Base-by-base conservation (phyloP, 2,888 invertebrate genomes). In the Gibbula magus region DNA sequence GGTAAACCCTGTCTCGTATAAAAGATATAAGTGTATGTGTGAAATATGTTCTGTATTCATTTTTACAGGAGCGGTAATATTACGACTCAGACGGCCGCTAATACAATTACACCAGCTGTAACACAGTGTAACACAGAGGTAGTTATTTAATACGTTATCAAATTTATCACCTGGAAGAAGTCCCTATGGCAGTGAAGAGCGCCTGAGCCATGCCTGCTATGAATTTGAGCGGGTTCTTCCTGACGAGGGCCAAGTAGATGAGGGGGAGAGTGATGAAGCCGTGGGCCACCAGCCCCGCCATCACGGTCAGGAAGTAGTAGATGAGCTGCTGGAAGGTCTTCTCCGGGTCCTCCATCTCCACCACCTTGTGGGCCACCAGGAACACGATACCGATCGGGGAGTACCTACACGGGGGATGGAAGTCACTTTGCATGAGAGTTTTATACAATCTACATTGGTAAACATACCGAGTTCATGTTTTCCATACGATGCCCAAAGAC, bases 211-310 rank as follows among this genome's bases (percentile, higher is more conserved):
- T 88, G 56, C 87, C 86, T 75, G 82, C 84, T 77, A 90, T 83
- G 84, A 88, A 92, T 18, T 54, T 76, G 78, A 84, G 86, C 0
- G 92, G 92, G 78, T 92, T 92, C 75, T 87, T 91, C 75, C 91
- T 82, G 75, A 90, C 89, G 29, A 86, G 75, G 13, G 89, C 54
- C 87, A 97, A 96, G 93, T 96, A 99, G 77, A 99, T 94, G 8
- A 96, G 92, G 4, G 98, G 98, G 78, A 99, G 94, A 0, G 98
- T 95, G 25, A 98, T 95, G 89, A 99, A 96, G 10, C 98, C 98
- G 91, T 99, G 99, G 75, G 98, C 94, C 90, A 96, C 95, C 22
- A 99, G 94, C 0, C 99, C 99, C n/a, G 87, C 82, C 61, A 92
- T 78, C 0, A 99, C 99, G 0, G 99, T 99, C 89, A 96, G 94